Conservation (phyloP, 2,113 vertebrate genomes). For the Passerina amoena region DNA sequence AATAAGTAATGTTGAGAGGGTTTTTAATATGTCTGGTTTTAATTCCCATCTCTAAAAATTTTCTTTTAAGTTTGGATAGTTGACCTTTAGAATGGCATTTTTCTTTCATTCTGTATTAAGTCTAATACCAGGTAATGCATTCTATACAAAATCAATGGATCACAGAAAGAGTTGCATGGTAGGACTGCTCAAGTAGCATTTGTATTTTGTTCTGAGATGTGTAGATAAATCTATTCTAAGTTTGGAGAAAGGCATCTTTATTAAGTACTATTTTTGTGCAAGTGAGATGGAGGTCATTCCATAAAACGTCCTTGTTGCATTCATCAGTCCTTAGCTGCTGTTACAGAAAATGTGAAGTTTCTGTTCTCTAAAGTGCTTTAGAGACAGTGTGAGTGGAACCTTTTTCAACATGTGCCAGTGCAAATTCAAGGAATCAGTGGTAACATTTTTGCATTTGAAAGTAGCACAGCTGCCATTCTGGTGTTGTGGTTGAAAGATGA, state of each 20-base stretch:
- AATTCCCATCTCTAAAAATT: not conserved
- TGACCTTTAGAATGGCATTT: constrained; percentile 38
- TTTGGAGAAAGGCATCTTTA: constrained; percentile 5
- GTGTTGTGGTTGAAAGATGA: not conserved
- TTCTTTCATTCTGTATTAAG: not conserved
- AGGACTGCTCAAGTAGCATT: constrained; percentile 9
- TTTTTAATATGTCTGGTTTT: not conserved
- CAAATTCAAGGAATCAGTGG: not conserved
- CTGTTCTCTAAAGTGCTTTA: not conserved
- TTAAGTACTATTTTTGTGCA: not conserved
- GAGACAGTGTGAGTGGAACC: not conserved
- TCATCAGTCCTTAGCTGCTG: not conserved
- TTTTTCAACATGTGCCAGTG: not conserved
- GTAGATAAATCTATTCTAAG: not conserved
- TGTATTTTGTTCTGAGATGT: not conserved
- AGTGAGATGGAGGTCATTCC: not conserved
- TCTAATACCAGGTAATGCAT: not conserved
- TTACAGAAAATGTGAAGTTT: not conserved
- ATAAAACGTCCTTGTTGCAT: not conserved
- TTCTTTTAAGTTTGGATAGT: not conserved
- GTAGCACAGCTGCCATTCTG: not conserved
- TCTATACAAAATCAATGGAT: constrained; percentile 18
- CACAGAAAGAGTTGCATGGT: not conserved
- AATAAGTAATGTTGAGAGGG: not conserved
- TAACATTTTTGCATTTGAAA: not conserved